Evolutionary conservation across 2,888 invertebrate genomes (phyloP), one percentile per base, ranked within the genome.

Genomic region (Patella depressa): DNA sequence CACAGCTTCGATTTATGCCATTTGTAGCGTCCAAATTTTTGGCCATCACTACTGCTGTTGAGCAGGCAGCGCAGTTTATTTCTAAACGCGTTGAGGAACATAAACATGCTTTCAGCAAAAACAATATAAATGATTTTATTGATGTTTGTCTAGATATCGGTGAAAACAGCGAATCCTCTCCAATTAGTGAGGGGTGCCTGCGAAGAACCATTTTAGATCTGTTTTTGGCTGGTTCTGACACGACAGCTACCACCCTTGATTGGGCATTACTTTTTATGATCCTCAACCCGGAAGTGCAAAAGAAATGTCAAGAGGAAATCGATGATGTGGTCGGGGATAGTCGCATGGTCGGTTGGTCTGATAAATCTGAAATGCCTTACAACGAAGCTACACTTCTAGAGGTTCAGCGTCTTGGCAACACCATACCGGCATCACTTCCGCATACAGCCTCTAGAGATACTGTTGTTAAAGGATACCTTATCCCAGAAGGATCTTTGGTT

Each of bases 1-100:
- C 86, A 3, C 73, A 84, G 15, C 84, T 86, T 3, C 79, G 86
- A 53, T 83, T 74, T 29, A 80, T 86, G 72, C 83, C 84, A 2
- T 83, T 83, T 24, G 82, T 84, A 17, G 19, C 65, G 19, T 24
- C 19, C 19, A 54, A 83, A 34, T 81, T 85, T 14, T 34, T 29
- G 19, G 19, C 59, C 17, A 53, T 74, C 53, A 9, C 45, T 19
- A 29, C 12, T 65, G 53, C 24, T 15, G 12, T 7, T 65, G 24
- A 45, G 11, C n/a, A 69, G n/a, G 65, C 65, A 15, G 19, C 17
- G 34, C 15, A n/a, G n/a, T 75, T 24, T 71, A 53, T 57, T 24
- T 19, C 70, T 1, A 12, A 70, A 17, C 69, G n/a, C 15, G 54
- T 75, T 75, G 53, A 19, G 29, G 81, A 81, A 59, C 85, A 85